phyloP scores from a whole-genome alignment of 1,140 invertebrate genomes.

The Piezodorus guildinii region DNA sequence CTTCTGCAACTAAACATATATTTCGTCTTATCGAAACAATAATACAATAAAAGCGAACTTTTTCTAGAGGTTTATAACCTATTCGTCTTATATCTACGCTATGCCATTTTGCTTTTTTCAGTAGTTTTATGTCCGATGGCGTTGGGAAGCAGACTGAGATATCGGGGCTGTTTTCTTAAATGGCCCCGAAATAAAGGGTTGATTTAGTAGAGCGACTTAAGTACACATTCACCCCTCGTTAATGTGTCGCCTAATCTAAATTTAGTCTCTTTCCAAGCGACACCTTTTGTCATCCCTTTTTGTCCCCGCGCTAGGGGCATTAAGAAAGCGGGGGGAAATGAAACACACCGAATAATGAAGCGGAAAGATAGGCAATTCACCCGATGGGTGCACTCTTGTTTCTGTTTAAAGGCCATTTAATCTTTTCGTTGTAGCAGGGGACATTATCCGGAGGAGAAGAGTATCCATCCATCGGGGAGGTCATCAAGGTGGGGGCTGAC shows the following conservation, averaged over 20 bases:
- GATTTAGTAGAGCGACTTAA: conserved; percentile 12
- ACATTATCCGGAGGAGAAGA: too few species aligned
- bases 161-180: neutral
- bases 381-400: too few species aligned
- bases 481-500: too few species aligned
- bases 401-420: too few species aligned
- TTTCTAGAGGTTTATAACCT: too few species aligned
- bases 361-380: neutral
- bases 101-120: too few species aligned
- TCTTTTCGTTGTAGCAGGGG: too few species aligned
- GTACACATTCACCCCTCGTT: conserved; percentile 11
- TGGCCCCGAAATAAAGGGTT: conserved; percentile 12
- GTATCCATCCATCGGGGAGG: too few species aligned
- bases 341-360: conserved; percentile 9
- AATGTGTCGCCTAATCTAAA: conserved; percentile 13
- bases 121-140: neutral
- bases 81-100: too few species aligned
- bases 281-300: conserved; percentile 16
- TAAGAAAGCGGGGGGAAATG: neutral
- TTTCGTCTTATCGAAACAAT: too few species aligned
- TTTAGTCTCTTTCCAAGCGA: neutral
- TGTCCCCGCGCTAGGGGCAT: neutral
- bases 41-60: too few species aligned
- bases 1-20: too few species aligned
- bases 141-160: neutral